Percentiles rank a stretch among this genome's conserved stretches.
These are phyloP conservation scores for Lepidocyrtinus sp. DNA, from an alignment of 2,888 invertebrate genomes.

Conservation along the genomic window DNA sequence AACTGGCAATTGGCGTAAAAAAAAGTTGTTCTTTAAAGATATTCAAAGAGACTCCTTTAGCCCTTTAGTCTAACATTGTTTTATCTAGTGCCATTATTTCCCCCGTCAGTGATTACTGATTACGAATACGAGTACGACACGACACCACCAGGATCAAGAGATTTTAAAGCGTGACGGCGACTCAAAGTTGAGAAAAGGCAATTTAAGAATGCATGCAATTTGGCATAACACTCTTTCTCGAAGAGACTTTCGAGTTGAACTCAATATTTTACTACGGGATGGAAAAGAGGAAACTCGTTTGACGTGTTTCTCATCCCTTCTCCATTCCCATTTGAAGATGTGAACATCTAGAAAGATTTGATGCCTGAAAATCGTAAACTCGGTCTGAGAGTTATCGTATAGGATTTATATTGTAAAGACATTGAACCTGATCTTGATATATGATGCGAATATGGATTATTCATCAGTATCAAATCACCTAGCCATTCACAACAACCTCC, in stretches of 20 bases:
- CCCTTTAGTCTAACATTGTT: too few relatives aligned
- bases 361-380: too few relatives aligned
- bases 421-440: slow-evolving; percentile 31
- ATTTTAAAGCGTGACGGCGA: slow-evolving; percentile 40
- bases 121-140: not conserved
- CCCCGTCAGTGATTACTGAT: not conserved
- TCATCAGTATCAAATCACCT: too few relatives aligned
- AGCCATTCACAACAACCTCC: too few relatives aligned
- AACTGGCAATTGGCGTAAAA: too few relatives aligned
- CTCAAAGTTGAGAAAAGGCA: not conserved
- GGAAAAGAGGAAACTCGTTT: slow-evolving; percentile 47
- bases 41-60: too few relatives aligned
- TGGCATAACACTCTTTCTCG: slow-evolving; percentile 12
- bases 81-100: slow-evolving; percentile 30
- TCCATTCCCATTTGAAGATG: not conserved
- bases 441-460: too few relatives aligned
- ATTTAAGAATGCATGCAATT: not conserved
- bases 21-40: too few relatives aligned
- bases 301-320: slow-evolving; percentile 50
- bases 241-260: slow-evolving; percentile 27
- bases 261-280: slow-evolving; percentile 35
- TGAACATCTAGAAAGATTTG: not conserved
- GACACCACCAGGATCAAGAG: not conserved
- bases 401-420: slow-evolving; percentile 23
- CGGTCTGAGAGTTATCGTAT: too few relatives aligned